Evolutionary conservation across 2,888 invertebrate species (phyloP), one percentile per base, ranked within the genome.

Genomic region (Xiphydria camelus): DNA sequence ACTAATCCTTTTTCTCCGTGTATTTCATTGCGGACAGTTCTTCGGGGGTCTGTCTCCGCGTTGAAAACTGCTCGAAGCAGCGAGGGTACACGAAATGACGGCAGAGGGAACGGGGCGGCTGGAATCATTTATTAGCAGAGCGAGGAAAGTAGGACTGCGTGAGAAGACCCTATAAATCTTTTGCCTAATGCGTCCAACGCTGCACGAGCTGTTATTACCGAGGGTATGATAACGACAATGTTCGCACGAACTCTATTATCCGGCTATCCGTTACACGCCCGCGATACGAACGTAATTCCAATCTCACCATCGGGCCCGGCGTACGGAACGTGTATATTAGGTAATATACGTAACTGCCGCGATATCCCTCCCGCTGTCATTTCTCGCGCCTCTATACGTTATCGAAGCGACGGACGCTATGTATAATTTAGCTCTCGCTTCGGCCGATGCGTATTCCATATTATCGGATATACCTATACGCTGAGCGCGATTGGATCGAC

Each of bases 171-270:
- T 48, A 62, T 64, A 66, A 61, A 65, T 62, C 57, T 51, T 44
- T 39, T 36, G 38, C 37, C 41, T 50, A 51, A 50, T 47, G 48
- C 51, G 57, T 54, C 12, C 48, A 55, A 43, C 38, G 48, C 47
- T 41, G 52, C 52, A 49, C 42, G 47, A 55, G 48, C 55, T 59
- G 57, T 66, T 66, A 66, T 67, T 66, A 65, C 55, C 53, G 51
- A 50, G 46, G 48, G 45, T 53, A n/a, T 57, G 63, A 64, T 63
- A 63, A 63, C 61, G 65, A 67, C 65, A 62, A 64, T 62, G 61
- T 66, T 64, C 63, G 60, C 65, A 54, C 62, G 60, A 61, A 54
- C 48, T 50, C 52, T 35, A 45, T 48, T 47, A 48, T 54, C 37
- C 36, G 21, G 36, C 45, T 32, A 43, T 52, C 47, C 42, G 25